Evolutionary conservation across 2,888 invertebrate genomes (phyloP), one percentile per base, ranked within the genome.

Genomic region (Tipula vernalis): DNA sequence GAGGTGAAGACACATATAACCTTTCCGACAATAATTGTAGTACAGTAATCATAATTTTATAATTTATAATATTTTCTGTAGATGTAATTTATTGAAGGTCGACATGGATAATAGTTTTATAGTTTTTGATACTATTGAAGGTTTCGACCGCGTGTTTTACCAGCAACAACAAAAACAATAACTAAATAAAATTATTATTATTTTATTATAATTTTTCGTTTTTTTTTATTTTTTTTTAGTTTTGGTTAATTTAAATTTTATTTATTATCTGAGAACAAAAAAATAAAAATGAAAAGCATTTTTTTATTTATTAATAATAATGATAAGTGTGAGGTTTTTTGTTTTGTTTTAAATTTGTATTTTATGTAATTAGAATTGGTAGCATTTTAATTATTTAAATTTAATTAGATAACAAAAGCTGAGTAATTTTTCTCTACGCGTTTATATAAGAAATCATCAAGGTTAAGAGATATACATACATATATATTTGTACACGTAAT

Each of bases 51-150:
- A 71, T 28, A 71, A 71, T 71, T 71, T 28, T 71, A 71, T 71
- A 71, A 71, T 71, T 71, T 71, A 71, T 71, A 71, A 71, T 71
- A 28, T 71, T 71, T 44, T 71, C 8, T 71, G 71, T 71, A 10
- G 18, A 12, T 18, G 6, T 39, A 39, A 39, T 28, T 71, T 71
- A 28, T 71, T 71, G 71, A 71, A 71, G 71, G 71, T 71, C 71
- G 71, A 71, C 71, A 71, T 71, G 71, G 71, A 71, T 71, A 71
- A 71, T 71, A 71, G 71, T 71, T 71, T 71, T 71, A 71, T 71
- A 71, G 71, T 71, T 71, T 71, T 71, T 71, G 71, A 71, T 71
- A 71, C 71, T 71, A 71, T 71, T 71, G 71, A 71, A 71, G 71
- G 71, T 71, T 71, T 71, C 28, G 71, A 28, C 8, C 18, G 28